These are phyloP conservation scores for Gastrophysa polygoni DNA, from an alignment of 2,888 invertebrate genomes.

Conservation along the genomic window DNA sequence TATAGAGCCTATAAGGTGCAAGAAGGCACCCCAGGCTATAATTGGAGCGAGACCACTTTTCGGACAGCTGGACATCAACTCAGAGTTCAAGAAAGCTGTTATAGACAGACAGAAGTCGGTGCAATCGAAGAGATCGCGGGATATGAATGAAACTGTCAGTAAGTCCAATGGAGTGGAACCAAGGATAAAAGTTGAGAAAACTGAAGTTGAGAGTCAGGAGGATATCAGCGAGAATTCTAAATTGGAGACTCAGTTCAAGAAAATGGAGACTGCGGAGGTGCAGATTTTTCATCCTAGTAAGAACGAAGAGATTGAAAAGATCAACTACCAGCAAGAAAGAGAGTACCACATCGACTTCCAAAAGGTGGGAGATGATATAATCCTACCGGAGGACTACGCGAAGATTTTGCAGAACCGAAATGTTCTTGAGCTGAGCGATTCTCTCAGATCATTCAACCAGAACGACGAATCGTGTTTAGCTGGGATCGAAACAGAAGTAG, in stretches of 20 bases:
- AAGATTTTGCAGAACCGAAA: slow-evolving; percentile 13
- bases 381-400: slow-evolving; percentile 30
- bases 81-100: slow-evolving; percentile 56
- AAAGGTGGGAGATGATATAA: slow-evolving; percentile 49
- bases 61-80: slow-evolving; percentile 55
- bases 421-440: not conserved
- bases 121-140: slow-evolving; percentile 44
- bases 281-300: slow-evolving; percentile 47
- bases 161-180: slow-evolving; percentile 38
- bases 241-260: slow-evolving; percentile 43
- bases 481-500: slow-evolving; percentile 35
- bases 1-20: slow-evolving; percentile 45
- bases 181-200: slow-evolving; percentile 43
- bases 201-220: slow-evolving; percentile 37
- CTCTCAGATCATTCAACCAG: not conserved
- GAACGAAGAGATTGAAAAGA: slow-evolving; percentile 53
- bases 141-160: slow-evolving; percentile 35
- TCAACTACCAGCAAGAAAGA: slow-evolving; percentile 52
- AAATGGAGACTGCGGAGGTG: slow-evolving; percentile 48
- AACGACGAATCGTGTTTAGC: not conserved
- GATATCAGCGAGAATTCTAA: slow-evolving; percentile 38
- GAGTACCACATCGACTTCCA: slow-evolving; percentile 54
- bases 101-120: slow-evolving; percentile 49
- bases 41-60: slow-evolving; percentile 57
- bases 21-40: slow-evolving; percentile 55